phyloP scores from a whole-genome alignment of 2,888 invertebrate genomes.

The Steinernema hermaphroditum region DNA sequence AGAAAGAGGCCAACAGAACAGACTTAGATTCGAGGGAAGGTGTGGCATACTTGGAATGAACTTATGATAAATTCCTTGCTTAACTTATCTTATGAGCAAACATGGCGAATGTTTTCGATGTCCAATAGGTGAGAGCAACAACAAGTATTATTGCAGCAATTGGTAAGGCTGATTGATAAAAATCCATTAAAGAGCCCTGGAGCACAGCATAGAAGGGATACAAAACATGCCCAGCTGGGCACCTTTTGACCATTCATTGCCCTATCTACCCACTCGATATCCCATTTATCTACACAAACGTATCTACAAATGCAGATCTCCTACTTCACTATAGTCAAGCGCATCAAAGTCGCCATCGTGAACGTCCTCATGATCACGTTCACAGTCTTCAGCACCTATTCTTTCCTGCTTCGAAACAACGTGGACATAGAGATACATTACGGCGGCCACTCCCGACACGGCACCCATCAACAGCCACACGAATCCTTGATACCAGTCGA shows the following conservation, averaged over 20 bases:
- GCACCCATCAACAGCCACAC: constrained; percentile 59
- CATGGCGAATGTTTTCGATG: no score
- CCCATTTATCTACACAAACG: not conserved
- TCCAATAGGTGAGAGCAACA: no score
- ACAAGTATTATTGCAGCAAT: no score
- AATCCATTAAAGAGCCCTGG: no score
- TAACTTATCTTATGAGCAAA: no score
- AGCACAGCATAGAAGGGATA: no score
- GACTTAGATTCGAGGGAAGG: not conserved
- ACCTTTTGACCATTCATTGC: no score
- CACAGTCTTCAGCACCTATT: constrained; percentile 37
- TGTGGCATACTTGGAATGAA: no score
- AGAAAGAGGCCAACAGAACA: not conserved
- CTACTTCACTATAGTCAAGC: not conserved
- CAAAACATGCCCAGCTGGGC: no score
- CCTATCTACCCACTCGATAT: no score
- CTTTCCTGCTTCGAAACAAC: constrained; percentile 51
- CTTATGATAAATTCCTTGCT: no score
- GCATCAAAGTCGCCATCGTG: constrained; percentile 12
- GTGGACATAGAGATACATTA: constrained; percentile 54
- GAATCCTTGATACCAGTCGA: constrained; percentile 63
- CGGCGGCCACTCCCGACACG: constrained; percentile 48
- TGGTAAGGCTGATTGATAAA: no score
- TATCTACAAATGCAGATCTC: not conserved
- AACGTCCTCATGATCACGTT: not conserved